phyloP scores from a whole-genome alignment of 2,888 invertebrate genomes.

The Leucophenga maculata region DNA sequence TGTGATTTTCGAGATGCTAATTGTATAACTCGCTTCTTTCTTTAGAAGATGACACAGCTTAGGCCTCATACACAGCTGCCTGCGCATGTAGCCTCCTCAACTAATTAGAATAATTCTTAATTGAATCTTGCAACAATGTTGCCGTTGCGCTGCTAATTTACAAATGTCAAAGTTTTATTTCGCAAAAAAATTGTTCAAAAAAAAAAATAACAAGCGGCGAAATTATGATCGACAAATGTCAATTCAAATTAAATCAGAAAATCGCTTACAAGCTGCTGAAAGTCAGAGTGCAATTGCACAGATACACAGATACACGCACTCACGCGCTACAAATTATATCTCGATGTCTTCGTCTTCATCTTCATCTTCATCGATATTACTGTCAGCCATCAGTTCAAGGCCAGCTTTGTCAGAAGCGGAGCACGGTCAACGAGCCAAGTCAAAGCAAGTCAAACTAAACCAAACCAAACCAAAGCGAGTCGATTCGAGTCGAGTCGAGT shows the following conservation, averaged over 20 bases:
- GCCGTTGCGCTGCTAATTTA: too few relatives aligned
- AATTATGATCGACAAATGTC: slow-evolving; percentile 18
- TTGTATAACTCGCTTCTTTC: slow-evolving; percentile 38
- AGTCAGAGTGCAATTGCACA: not conserved
- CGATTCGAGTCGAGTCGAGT: too few relatives aligned
- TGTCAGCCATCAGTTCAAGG: slow-evolving; percentile 3
- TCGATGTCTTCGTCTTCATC: not conserved
- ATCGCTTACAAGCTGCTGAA: not conserved
- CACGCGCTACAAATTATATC: slow-evolving; percentile 3
- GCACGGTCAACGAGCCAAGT: slow-evolving; percentile 16
- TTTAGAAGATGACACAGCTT: slow-evolving; percentile 10
- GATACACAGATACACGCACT: not conserved
- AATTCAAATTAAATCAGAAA: slow-evolving; percentile 9
- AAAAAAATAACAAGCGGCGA: too few relatives aligned
- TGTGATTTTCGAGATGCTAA: slow-evolving; percentile 14
- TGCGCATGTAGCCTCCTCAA: too few relatives aligned
- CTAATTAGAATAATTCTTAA: slow-evolving; percentile 31
- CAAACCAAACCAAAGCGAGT: too few relatives aligned
- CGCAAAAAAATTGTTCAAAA: not conserved
- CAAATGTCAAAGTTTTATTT: slow-evolving; percentile 1
- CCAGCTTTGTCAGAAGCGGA: slow-evolving; percentile 9
- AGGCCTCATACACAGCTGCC: slow-evolving; percentile 13
- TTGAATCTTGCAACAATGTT: slow-evolving; percentile 10
- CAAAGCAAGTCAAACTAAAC: not conserved
- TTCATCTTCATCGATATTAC: not conserved